A percentile compares a stretch with the other conserved stretches of the same genome.
Evolutionary conservation across 92 coral and sea anemone species (phyloP).

Genomic region (Scolanthus callimorphus): DNA sequence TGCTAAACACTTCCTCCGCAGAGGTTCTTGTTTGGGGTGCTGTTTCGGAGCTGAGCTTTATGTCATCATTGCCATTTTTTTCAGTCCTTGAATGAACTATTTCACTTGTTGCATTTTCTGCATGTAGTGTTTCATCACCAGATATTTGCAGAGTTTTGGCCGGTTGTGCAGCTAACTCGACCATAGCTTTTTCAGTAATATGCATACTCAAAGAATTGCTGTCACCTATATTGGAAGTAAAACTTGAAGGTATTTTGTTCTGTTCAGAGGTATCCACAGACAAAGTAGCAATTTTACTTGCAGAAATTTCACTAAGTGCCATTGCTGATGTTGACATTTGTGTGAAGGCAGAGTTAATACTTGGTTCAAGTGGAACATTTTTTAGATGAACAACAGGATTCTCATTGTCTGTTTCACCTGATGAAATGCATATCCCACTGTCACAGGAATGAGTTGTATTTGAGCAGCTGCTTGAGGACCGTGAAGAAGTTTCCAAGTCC

Average conservation of each 20-base stretch:
- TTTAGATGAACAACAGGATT: background rate
- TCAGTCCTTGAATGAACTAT: too few relatives aligned
- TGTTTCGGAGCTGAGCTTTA: background rate
- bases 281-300: background rate
- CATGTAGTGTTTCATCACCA: too few relatives aligned
- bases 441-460: slow-evolving; percentile 28
- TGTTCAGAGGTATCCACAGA: background rate
- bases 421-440: slow-evolving; percentile 39
- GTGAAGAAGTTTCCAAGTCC: slow-evolving; percentile 3
- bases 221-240: too few relatives aligned
- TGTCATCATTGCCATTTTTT: background rate
- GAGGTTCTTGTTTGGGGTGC: background rate
- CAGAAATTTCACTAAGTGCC: background rate
- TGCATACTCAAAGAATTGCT: too few relatives aligned
- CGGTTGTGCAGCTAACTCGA: background rate
- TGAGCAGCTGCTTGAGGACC: slow-evolving; percentile 42
- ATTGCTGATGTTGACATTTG: background rate
- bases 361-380: background rate
- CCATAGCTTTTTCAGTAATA: background rate
- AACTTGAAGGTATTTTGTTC: background rate
- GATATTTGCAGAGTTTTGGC: too few relatives aligned
- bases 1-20: background rate
- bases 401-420: slow-evolving; percentile 36
- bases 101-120: background rate
- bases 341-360: background rate